Evolutionary conservation across 2,113 vertebrate species (phyloP).

Genomic region (Thinocorus orbignyianus): DNA sequence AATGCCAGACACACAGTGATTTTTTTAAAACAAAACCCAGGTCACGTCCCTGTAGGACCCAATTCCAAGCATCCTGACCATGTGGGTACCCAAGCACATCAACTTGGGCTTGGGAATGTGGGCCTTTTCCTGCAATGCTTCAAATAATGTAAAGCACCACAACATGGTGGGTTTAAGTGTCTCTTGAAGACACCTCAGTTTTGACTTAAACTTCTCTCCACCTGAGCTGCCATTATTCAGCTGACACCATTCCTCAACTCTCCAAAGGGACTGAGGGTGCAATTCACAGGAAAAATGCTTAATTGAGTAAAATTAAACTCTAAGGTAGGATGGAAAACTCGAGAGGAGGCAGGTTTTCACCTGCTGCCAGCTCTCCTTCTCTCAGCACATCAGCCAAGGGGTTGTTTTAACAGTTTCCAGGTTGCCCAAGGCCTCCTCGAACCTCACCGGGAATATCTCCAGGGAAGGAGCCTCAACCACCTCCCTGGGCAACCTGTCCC

Average conservation of each 20-base stretch:
- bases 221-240: neutral
- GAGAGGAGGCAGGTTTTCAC: neutral
- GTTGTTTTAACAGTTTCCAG: too few species aligned
- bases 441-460: too few species aligned
- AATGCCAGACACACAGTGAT: fast-evolving
- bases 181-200: neutral
- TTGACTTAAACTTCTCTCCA: neutral
- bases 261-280: neutral
- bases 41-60: neutral
- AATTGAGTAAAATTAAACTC: neutral
- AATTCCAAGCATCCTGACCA: neutral
- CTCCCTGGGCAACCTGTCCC: too few species aligned
- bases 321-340: fast-evolving
- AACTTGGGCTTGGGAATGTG: neutral
- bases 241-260: neutral
- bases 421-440: too few species aligned
- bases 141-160: neutral
- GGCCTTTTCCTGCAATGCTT: neutral
- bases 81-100: neutral
- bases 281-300: neutral
- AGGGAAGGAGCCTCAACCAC: too few species aligned
- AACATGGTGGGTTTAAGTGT: neutral
- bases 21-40: neutral
- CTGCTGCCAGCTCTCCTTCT: neutral
- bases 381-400: neutral